phyloP scores from a whole-genome alignment of 2,113 vertebrate species.

The Caranx melampygus region DNA sequence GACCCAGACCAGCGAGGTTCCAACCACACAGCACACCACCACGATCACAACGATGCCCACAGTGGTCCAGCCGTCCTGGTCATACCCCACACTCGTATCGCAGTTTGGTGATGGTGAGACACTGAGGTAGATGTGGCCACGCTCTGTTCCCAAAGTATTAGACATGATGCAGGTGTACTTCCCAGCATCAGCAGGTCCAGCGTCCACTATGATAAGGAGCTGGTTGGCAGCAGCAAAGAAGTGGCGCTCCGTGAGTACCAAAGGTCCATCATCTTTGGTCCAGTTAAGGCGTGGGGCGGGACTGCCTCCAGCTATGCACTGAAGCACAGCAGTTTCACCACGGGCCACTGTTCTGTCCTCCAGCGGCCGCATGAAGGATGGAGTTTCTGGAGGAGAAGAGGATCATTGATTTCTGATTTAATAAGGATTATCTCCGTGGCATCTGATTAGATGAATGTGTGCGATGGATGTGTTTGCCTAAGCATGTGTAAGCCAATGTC shows the following conservation, averaged over 20 bases:
- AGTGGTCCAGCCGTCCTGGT: constrained; percentile 94
- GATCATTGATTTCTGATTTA: constrained; percentile 19
- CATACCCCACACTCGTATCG: constrained; percentile 82
- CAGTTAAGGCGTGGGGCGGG: constrained; percentile 94
- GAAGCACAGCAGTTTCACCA: constrained; percentile 94
- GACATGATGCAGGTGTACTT: constrained; percentile 98
- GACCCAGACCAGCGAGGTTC: constrained; percentile 98
- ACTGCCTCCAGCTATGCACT: constrained; percentile 96
- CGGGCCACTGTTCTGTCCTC: constrained; percentile 91
- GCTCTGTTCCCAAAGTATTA: constrained; percentile 93
- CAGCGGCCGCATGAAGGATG: constrained; percentile 91
- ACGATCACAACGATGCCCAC: constrained; percentile 98
- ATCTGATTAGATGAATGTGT: neutral
- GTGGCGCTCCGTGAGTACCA: constrained; percentile 93
- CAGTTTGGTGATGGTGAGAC: constrained; percentile 93
- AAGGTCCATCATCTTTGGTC: constrained; percentile 95
- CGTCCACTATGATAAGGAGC: constrained; percentile 95
- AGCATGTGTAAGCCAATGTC: neutral
- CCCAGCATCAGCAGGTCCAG: constrained; percentile 90
- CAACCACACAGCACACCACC: constrained; percentile 98
- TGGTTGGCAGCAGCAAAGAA: constrained; percentile 97
- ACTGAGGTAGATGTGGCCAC: constrained; percentile 91
- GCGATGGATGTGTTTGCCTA: neutral
- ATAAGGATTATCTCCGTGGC: neutral
- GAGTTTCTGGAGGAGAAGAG: constrained; percentile 87